phyloP scores from a whole-genome alignment of 2,888 invertebrate species.

The Platyscelio sp. region DNA sequence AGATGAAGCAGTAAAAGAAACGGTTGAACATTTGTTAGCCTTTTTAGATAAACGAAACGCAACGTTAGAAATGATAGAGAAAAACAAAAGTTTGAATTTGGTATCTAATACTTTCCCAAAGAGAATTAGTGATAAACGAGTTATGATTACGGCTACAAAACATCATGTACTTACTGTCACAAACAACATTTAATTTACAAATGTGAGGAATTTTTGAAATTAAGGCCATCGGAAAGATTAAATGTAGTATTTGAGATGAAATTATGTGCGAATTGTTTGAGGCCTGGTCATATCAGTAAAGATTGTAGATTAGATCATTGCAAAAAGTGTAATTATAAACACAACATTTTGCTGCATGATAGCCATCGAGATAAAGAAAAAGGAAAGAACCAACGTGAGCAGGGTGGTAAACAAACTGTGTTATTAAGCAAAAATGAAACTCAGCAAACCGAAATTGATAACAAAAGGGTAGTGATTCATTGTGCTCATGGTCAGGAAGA shows the following conservation, averaged over 20 bases:
- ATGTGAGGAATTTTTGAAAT: slow-evolving; percentile 13
- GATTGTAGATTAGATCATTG: slow-evolving; percentile 20
- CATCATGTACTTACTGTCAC: not conserved
- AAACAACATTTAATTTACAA: slow-evolving; percentile 6
- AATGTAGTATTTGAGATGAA: not conserved
- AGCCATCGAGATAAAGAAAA: not conserved
- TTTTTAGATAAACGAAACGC: slow-evolving; percentile 11
- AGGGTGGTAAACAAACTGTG: not conserved
- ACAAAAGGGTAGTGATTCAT: not conserved
- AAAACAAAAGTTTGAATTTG: not conserved
- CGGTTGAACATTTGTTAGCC: not conserved
- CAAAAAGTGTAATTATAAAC: slow-evolving; percentile 21
- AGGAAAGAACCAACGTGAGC: not conserved
- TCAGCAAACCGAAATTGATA: not conserved
- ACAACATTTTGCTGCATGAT: slow-evolving; percentile 1
- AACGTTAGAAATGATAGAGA: slow-evolving; percentile 12
- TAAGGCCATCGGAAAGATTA: not conserved
- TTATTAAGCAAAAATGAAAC: not conserved
- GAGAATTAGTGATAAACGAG: not conserved
- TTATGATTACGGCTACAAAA: not conserved
- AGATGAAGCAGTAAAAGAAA: not conserved
- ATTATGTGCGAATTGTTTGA: slow-evolving; percentile 23
- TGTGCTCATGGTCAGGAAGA: not conserved
- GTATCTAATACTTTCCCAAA: not conserved
- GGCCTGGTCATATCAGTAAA: slow-evolving; percentile 13